Conservation (phyloP, 2,113 vertebrate species). For the Bathybates hornii region DNA sequence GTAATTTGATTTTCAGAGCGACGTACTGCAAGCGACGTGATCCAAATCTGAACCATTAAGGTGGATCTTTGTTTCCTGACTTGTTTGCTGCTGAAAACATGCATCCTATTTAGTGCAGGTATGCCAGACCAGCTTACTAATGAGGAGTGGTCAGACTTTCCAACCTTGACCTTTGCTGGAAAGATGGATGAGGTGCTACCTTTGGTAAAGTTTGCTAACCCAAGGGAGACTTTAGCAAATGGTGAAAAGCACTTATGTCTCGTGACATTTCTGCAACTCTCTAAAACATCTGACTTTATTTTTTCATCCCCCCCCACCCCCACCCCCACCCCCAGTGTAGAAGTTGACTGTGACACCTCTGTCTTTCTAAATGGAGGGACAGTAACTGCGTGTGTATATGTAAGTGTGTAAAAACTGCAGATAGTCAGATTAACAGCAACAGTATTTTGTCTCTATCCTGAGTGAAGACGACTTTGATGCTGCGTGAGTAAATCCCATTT, state of each 20-base stretch:
- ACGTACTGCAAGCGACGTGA: not conserved
- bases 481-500: not conserved
- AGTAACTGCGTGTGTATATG: accelerated
- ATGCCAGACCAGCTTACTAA: not conserved
- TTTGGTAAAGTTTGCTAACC: not conserved
- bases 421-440: not conserved
- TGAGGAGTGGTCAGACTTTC: not conserved
- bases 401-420: not conserved
- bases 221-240: not conserved
- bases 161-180: slow-evolving; percentile 23
- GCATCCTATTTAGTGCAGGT: not conserved
- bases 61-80: not conserved
- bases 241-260: not conserved
- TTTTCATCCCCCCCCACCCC: not conserved
- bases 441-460: not conserved
- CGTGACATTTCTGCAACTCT: not conserved
- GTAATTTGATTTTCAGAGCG: slow-evolving; percentile 26
- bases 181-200: not conserved
- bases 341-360: not conserved
- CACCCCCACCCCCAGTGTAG: not conserved
- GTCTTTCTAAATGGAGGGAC: not conserved
- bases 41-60: not conserved
- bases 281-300: not conserved
- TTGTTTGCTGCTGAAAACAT: not conserved
- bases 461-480: not conserved